Evolutionary conservation across 2,113 vertebrate genomes (phyloP), one percentile per base, ranked within the genome.

Genomic region (Trichomycterus rosablanca): DNA sequence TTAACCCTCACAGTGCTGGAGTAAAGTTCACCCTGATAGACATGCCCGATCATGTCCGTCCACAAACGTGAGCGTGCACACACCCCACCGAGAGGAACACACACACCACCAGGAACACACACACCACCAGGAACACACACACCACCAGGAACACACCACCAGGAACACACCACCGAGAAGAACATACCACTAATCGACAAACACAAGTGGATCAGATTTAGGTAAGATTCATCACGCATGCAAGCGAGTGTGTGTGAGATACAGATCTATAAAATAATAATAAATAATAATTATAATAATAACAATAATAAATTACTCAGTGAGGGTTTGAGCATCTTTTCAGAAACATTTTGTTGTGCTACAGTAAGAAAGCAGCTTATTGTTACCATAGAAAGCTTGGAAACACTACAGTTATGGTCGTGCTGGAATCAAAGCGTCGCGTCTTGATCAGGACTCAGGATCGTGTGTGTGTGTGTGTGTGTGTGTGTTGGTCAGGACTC

Each of bases 21-120:
- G n/a, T 59, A 48, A 11, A 24, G 14, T 42, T 45, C 20, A 32
- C 28, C 40, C 20, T 20, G 24, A 19, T 3, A 58, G 56, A 70
- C 75, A 77, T 77, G 72, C 43, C 67, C 50, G 32, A 61, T 77
- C 75, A 71, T 75, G 73, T 66, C 54, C 44, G n/a, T n/a, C n/a
- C n/a, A 11, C 16, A 11, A 53, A 54, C 51, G 20, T 18, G 12
- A 16, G 12, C 9, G 1, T 28, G 3, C 1, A 8, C 32, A 9
- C 5, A 6, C 3, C 1, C 30, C 34, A 8, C 34, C 9, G 9
- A 11, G 34, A 11, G 34, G 14, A 35, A n/a, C n/a, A n/a, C n/a
- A n/a, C n/a, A n/a, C n/a, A n/a, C n/a, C n/a, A n/a, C n/a, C n/a
- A n/a, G n/a, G n/a, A n/a, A 5, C 11, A n/a, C 12, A n/a, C 12